Percentiles rank a stretch among this genome's conserved stretches.
phyloP scores from a whole-genome alignment of 2,888 invertebrate species.

The Frankliniella fusca region DNA sequence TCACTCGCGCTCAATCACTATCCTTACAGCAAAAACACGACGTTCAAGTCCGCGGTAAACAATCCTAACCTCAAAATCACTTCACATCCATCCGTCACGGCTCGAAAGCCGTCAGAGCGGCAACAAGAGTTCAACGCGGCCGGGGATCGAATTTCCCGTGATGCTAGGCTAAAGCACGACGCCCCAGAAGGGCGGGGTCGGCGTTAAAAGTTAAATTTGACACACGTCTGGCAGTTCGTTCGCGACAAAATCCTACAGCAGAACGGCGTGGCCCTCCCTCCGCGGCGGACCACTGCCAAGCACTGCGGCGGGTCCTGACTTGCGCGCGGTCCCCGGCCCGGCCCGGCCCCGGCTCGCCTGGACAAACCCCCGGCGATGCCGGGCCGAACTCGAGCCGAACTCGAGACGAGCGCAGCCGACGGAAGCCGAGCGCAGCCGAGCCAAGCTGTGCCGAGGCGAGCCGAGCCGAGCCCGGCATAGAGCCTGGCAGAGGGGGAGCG shows the following conservation, averaged over 20 bases:
- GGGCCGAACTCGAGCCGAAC: neutral
- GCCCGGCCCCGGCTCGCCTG: neutral
- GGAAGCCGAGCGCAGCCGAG: no score
- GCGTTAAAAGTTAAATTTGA: neutral
- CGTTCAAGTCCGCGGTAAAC: neutral
- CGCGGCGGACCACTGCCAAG: neutral
- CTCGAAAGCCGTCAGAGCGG: neutral
- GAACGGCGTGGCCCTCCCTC: neutral
- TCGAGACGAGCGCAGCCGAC: no score
- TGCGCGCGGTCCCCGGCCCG: neutral
- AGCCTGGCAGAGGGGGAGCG: no score
- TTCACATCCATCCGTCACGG: neutral
- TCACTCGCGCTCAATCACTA: neutral
- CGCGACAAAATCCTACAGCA: neutral
- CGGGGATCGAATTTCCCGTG: neutral
- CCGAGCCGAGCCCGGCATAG: no score
- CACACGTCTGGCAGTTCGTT: neutral
- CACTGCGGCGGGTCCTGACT: neutral
- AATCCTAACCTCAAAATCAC: neutral
- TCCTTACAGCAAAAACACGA: neutral
- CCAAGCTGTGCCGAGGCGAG: no score
- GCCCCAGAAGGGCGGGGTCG: neutral
- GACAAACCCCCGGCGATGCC: neutral
- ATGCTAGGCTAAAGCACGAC: neutral
- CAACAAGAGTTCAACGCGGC: neutral